phyloP scores from a whole-genome alignment of 1,140 invertebrate genomes.

The Lepidostoma basale region DNA sequence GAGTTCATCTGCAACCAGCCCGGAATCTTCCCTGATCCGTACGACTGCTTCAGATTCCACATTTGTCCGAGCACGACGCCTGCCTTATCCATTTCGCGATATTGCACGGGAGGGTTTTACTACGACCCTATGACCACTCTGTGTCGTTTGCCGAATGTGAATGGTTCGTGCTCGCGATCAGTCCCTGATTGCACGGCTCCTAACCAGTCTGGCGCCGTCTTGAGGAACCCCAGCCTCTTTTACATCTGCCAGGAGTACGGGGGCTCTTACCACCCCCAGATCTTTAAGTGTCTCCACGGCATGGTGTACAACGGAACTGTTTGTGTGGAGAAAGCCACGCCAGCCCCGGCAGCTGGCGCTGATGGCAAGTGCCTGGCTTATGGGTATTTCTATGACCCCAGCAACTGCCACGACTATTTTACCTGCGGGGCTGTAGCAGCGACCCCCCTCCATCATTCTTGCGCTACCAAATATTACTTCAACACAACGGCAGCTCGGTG shows the following conservation, averaged over 20 bases:
- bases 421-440: neutral
- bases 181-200: neutral
- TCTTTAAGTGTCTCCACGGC: neutral
- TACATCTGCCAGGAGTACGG: neutral
- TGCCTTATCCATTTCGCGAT: neutral
- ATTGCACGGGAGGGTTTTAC: neutral
- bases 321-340: neutral
- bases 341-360: neutral
- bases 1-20: neutral
- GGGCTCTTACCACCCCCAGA: neutral
- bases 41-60: constrained; percentile 54
- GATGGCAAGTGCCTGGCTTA: neutral
- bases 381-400: neutral
- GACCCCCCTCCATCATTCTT: neutral
- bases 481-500: neutral
- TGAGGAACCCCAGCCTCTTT: neutral
- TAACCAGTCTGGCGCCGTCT: neutral
- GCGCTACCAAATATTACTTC: neutral
- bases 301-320: neutral
- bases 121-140: neutral
- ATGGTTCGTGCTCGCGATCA: neutral
- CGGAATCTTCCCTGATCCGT: constrained; percentile 55
- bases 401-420: neutral
- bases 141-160: neutral
- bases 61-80: constrained; percentile 50